Evolutionary conservation across 2,888 invertebrate genomes (phyloP).

Genomic region (Tenthredo notha): DNA sequence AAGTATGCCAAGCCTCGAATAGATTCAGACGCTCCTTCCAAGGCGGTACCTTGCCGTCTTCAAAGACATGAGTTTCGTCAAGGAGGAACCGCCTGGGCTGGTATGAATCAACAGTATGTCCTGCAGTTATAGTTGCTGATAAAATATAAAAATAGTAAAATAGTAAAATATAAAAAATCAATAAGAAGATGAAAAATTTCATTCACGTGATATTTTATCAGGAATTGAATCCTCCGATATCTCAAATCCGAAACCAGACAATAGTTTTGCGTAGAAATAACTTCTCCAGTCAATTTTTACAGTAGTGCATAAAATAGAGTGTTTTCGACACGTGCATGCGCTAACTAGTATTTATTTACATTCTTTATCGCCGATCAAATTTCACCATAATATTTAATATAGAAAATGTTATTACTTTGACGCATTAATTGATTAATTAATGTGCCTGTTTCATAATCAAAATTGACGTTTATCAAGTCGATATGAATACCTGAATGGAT

Average conservation of each 20-base stretch:
- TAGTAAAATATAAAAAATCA: no score
- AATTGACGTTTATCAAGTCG: no score
- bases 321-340: no score
- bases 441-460: no score
- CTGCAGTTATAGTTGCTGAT: neutral
- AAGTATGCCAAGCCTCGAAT: conserved; percentile 5
- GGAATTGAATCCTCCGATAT: neutral
- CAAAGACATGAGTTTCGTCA: neutral
- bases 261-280: neutral
- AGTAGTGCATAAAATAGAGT: no score
- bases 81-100: neutral
- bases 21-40: neutral
- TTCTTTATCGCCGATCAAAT: no score
- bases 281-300: neutral
- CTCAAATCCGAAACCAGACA: neutral
- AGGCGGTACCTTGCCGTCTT: neutral
- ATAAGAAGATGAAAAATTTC: neutral
- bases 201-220: neutral
- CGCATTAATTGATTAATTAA: no score
- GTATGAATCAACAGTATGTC: neutral
- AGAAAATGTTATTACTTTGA: no score
- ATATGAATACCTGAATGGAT: no score
- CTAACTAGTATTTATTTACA: no score
- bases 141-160: neutral
- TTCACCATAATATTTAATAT: no score